phyloP scores from a whole-genome alignment of 2,888 invertebrate genomes.

The Lacanobia oleracea region DNA sequence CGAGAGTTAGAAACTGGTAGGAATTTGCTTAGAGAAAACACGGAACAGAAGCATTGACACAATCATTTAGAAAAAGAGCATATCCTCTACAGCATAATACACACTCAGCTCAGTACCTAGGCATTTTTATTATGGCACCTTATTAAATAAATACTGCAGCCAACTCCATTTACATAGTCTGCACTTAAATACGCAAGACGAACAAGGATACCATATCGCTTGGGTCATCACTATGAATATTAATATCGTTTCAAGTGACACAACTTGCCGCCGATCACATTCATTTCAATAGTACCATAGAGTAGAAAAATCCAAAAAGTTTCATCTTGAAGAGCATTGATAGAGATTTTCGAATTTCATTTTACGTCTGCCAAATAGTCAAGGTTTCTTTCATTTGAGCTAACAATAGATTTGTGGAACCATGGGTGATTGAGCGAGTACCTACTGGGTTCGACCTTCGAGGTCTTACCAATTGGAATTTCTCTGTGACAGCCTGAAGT shows the following conservation, averaged over 20 bases:
- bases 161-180: constrained; percentile 5
- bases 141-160: neutral
- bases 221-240: constrained; percentile 61
- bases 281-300: constrained; percentile 20
- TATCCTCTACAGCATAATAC: too few relatives aligned
- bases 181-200: constrained; percentile 15
- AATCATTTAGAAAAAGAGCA: neutral
- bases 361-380: too few relatives aligned
- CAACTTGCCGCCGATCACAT: constrained; percentile 42
- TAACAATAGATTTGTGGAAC: too few relatives aligned
- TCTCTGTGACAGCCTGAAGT: too few relatives aligned
- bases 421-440: too few relatives aligned
- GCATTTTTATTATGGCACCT: neutral
- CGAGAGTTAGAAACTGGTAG: too few relatives aligned
- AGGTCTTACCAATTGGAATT: too few relatives aligned
- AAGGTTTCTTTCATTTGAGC: too few relatives aligned
- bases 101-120: neutral
- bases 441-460: too few relatives aligned
- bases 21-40: too few relatives aligned
- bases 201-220: constrained; percentile 51
- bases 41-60: too few relatives aligned
- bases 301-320: constrained; percentile 8
- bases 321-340: neutral
- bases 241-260: constrained; percentile 52
- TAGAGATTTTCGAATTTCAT: too few relatives aligned